These are phyloP conservation scores for Cyrtodaria siliqua DNA, from an alignment of 2,888 invertebrate genomes.

Conservation along the genomic window DNA sequence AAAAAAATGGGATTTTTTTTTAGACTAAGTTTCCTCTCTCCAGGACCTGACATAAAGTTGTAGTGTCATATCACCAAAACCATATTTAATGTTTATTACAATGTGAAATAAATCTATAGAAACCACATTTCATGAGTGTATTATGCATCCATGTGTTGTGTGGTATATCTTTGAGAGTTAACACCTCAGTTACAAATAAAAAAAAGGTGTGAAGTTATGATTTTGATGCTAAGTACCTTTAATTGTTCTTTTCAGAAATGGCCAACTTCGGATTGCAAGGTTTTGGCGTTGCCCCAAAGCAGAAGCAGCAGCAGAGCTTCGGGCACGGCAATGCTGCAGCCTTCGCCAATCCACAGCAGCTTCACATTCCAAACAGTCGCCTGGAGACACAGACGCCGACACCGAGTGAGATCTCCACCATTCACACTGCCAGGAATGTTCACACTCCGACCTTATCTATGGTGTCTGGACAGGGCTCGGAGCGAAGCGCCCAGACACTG, in stretches of 20 bases:
- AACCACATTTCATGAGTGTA: too few species aligned
- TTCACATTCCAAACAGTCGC: constrained; percentile 71
- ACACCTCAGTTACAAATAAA: too few species aligned
- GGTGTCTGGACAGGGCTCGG: constrained; percentile 63
- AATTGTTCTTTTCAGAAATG: neutral
- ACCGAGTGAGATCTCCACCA: constrained; percentile 81
- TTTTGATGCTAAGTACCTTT: too few species aligned
- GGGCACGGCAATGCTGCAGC: constrained; percentile 61
- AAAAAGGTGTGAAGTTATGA: too few species aligned
- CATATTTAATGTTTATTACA: too few species aligned
- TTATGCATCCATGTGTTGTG: too few species aligned
- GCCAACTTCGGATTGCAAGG: constrained; percentile 50
- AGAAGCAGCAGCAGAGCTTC: constrained; percentile 52
- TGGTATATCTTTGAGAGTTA: too few species aligned
- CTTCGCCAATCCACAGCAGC: constrained; percentile 61
- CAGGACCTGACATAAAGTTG: too few species aligned
- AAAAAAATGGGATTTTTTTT: too few species aligned
- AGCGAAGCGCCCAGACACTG: constrained; percentile 71
- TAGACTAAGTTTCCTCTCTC: too few species aligned
- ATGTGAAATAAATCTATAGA: too few species aligned
- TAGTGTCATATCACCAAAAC: too few species aligned
- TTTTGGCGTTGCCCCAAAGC: constrained; percentile 51
- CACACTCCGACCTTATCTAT: constrained; percentile 71
- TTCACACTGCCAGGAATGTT: constrained; percentile 68
- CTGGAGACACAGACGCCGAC: constrained; percentile 80